Base-by-base conservation (phyloP, 2,797 vertebrate species). In the Bradypodion pumilum region DNA sequence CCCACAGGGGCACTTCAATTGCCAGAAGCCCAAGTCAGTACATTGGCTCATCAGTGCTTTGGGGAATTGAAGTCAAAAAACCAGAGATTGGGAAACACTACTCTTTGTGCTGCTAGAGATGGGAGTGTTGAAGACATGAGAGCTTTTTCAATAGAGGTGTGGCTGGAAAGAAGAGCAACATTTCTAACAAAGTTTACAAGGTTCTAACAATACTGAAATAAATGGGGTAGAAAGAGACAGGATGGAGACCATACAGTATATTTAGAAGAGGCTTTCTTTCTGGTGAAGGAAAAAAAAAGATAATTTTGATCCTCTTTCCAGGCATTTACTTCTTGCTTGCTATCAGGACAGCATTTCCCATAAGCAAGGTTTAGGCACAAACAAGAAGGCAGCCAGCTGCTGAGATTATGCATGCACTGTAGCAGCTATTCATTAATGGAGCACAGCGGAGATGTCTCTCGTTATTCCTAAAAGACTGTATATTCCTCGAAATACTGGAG, bases 391-490 rank as follows among this genome's bases (percentile, higher is more conserved):
- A 72, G 74, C 59, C 49, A 35, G 73, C 32, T 81, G 56, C 52
- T 29, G 46, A 69, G 23, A 49, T 32, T 81, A 76, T 62, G n/a
- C 52, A 40, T 9, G 16, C 5, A 49, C 25, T 76, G 19, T 16
- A 81, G 73, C 78, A 69, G 69, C 79, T 70, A 44, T 62, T 70
- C 81, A 27, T 46, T 72, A 77, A 60, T 69, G 72, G 62, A 85
- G 52, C 32, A 60, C 32, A 76, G 63, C 37, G 78, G 78, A 65
- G 76, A 70, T 23, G 16, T 77, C 65, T 77, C 79, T 74, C 77
- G 23, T 40, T 40, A 85, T 81, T 85, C 84, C 80, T 85, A 70
- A 85, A 81, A 85, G 79, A 65, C 65, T 32, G 49, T 81, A 70
- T 81, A 79, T 85, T 85, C 42, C 79, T 85, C 74, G 78, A 85